These are phyloP conservation scores for Sander vitreus DNA, from an alignment of 2,113 vertebrate genomes.

Conservation along the genomic window DNA sequence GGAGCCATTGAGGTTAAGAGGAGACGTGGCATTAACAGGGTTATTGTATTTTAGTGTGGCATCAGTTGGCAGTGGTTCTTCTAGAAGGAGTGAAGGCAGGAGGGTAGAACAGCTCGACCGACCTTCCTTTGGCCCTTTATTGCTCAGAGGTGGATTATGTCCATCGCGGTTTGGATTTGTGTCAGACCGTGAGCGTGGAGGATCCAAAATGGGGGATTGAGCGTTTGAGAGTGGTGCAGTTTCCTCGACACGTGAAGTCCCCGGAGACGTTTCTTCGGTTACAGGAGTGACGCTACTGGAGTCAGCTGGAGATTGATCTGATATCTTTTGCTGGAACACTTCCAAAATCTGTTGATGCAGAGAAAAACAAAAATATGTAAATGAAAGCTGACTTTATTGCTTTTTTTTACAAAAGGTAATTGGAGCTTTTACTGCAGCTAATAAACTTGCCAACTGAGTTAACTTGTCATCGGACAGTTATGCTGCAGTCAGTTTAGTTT, in stretches of 20 bases:
- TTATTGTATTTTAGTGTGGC: no score
- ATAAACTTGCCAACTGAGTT: no score
- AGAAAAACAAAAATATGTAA: not conserved
- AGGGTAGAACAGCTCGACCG: not conserved
- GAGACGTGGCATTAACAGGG: no score
- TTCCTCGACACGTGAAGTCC: not conserved
- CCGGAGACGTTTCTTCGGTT: not conserved
- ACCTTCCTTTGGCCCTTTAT: fast-evolving
- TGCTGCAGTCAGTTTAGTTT: no score
- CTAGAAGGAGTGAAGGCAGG: not conserved
- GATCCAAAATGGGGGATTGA: not conserved
- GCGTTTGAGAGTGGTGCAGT: no score
- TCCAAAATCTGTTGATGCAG: not conserved
- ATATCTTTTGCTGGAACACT: not conserved
- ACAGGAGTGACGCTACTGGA: not conserved
- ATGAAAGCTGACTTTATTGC: not conserved
- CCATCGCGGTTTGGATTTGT: not conserved
- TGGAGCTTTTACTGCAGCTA: not conserved
- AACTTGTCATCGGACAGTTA: no score
- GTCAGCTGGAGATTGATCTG: not conserved
- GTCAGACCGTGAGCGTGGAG: not conserved
- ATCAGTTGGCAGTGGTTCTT: not conserved
- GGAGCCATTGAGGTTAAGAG: not conserved
- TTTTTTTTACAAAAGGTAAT: not conserved
- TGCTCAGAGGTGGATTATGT: not conserved